Conservation (phyloP, 2,113 vertebrate species). For the Tangachromis dhanisi region DNA sequence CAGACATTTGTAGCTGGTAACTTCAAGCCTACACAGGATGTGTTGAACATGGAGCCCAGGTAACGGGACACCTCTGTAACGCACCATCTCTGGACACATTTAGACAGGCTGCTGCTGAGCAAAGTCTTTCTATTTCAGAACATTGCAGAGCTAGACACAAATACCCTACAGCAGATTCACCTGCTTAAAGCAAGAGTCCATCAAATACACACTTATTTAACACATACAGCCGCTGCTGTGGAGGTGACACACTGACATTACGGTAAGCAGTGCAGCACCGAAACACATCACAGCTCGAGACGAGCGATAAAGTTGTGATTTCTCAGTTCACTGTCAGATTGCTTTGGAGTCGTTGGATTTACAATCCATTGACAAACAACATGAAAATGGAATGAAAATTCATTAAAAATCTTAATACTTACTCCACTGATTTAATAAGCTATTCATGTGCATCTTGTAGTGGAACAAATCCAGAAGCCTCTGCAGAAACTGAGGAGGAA, state of each 20-base stretch:
- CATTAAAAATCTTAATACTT: conserved; percentile 50
- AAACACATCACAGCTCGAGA: background rate
- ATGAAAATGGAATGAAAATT: background rate
- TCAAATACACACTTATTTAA: background rate
- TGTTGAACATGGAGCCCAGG: background rate
- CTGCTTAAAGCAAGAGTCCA: background rate
- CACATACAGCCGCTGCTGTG: background rate
- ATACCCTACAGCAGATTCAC: background rate
- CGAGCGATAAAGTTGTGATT: background rate
- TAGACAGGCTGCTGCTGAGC: conserved; percentile 13
- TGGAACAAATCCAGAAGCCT: conserved; percentile 37
- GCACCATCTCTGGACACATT: background rate
- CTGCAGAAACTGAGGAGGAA: conserved; percentile 55
- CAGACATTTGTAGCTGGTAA: background rate
- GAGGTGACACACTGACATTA: background rate
- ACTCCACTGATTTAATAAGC: conserved; percentile 73
- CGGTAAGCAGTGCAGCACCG: background rate
- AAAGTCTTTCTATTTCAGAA: conserved; percentile 15
- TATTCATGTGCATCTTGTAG: conserved; percentile 74
- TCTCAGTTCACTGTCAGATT: background rate
- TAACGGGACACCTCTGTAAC: conserved; percentile 33
- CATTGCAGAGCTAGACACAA: conserved; percentile 8
- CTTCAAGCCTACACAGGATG: background rate
- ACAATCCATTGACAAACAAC: background rate
- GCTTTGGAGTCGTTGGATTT: background rate